Evolutionary conservation across 2,797 vertebrate species (phyloP).

Genomic region (Cyclura pinguis): DNA sequence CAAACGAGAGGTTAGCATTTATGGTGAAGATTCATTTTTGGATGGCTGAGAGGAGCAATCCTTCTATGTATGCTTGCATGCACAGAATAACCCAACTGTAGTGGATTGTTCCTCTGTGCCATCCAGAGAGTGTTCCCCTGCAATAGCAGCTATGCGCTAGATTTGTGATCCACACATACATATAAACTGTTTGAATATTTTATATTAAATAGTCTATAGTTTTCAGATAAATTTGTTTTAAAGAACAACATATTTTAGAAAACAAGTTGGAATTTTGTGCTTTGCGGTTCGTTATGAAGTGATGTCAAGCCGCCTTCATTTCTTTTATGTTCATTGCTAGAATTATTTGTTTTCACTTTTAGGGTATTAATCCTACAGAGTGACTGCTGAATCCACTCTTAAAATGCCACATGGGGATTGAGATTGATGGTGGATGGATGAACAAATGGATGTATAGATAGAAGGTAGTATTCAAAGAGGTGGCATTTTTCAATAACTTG

Average conservation of each 20-base stretch:
- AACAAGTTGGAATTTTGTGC: slow-evolving; percentile 46
- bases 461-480: slow-evolving; percentile 49
- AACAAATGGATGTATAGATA: too few relatives aligned
- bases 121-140: too few relatives aligned
- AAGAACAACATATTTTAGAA: not conserved
- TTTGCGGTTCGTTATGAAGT: slow-evolving; percentile 39
- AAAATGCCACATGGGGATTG: slow-evolving; percentile 26
- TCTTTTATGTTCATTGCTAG: slow-evolving; percentile 10
- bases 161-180: not conserved
- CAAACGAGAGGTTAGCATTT: not conserved
- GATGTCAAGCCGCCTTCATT: slow-evolving; percentile 14
- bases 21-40: too few relatives aligned
- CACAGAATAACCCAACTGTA: too few relatives aligned
- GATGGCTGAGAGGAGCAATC: too few relatives aligned
- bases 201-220: slow-evolving; percentile 26
- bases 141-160: slow-evolving; percentile 5
- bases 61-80: too few relatives aligned
- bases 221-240: slow-evolving; percentile 25
- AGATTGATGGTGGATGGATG: not conserved
- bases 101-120: too few relatives aligned
- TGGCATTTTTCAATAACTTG: slow-evolving; percentile 42
- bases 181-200: slow-evolving; percentile 28
- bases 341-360: slow-evolving; percentile 38
- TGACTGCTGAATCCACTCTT: slow-evolving; percentile 33
- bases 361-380: slow-evolving; percentile 21